Percentiles rank a stretch among this genome's conserved stretches.
phyloP scores from a whole-genome alignment of 2,797 vertebrate genomes.

The Orestias chungarensis region DNA sequence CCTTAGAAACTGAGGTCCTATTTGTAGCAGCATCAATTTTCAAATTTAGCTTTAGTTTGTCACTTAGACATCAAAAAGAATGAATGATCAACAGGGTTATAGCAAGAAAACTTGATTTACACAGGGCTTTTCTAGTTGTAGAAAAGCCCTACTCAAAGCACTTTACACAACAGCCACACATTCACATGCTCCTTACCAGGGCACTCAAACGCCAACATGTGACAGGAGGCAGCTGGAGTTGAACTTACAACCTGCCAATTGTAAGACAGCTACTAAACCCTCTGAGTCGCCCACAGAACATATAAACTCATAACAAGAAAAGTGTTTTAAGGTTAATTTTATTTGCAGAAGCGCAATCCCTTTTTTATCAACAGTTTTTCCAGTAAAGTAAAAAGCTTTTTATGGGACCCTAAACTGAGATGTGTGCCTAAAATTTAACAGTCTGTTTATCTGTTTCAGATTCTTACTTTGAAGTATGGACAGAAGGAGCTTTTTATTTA shows the following conservation, averaged over 20 bases:
- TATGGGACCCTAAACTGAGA: not conserved
- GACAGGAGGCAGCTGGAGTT: no score
- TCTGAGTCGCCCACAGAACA: no score
- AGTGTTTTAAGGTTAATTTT: not conserved
- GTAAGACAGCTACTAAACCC: no score
- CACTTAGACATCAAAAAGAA: not conserved
- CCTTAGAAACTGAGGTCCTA: constrained; percentile 14
- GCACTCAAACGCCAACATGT: no score
- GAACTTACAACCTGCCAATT: no score
- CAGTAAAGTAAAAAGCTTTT: not conserved
- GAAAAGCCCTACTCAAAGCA: no score
- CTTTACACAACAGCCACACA: no score
- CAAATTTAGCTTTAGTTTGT: not conserved
- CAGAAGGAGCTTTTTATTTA: not conserved
- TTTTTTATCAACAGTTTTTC: not conserved
- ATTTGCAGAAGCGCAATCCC: not conserved
- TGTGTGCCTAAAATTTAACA: not conserved
- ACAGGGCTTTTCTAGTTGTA: no score
- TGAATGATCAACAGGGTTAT: no score
- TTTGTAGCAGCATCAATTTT: constrained; percentile 8
- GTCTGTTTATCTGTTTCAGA: not conserved
- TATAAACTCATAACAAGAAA: not conserved
- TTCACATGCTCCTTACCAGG: no score
- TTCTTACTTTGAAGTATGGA: not conserved
- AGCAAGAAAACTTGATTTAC: no score